Evolutionary conservation across 2,113 vertebrate genomes (phyloP).

Genomic region (Bos indicus): DNA sequence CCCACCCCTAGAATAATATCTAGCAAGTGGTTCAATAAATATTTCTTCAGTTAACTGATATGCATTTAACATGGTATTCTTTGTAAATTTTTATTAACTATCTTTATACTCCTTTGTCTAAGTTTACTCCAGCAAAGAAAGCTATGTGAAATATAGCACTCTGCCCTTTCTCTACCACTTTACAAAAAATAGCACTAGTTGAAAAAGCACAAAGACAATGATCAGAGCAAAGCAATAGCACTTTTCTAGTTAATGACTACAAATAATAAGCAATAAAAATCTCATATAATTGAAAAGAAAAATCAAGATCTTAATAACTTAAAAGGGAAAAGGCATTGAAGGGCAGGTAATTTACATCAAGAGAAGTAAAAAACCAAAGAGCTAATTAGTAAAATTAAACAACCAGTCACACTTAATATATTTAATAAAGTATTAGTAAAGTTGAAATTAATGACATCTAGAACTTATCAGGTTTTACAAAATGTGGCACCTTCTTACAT

Average conservation of each 20-base stretch:
- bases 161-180: not conserved
- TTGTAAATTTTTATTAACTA: slow-evolving; percentile 5
- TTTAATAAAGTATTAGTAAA: not conserved
- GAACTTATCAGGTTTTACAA: not conserved
- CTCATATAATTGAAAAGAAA: not conserved
- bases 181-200: not conserved
- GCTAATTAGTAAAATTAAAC: slow-evolving; percentile 12
- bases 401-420: not conserved
- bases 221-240: not conserved
- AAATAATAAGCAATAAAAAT: slow-evolving; percentile 18
- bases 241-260: not conserved
- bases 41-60: slow-evolving; percentile 21
- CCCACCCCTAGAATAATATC: not conserved
- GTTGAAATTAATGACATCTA: not conserved
- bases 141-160: not conserved
- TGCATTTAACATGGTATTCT: slow-evolving; percentile 2
- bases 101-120: not conserved
- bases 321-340: not conserved
- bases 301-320: not conserved
- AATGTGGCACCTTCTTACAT: not conserved
- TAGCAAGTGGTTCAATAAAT: slow-evolving; percentile 8
- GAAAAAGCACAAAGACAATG: not conserved
- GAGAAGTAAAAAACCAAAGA: not conserved
- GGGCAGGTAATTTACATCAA: not conserved
- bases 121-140: not conserved